Evolutionary conservation across 2,797 vertebrate species (phyloP), one percentile per base, ranked within the genome.

Genomic region (Scolopax rusticola): DNA sequence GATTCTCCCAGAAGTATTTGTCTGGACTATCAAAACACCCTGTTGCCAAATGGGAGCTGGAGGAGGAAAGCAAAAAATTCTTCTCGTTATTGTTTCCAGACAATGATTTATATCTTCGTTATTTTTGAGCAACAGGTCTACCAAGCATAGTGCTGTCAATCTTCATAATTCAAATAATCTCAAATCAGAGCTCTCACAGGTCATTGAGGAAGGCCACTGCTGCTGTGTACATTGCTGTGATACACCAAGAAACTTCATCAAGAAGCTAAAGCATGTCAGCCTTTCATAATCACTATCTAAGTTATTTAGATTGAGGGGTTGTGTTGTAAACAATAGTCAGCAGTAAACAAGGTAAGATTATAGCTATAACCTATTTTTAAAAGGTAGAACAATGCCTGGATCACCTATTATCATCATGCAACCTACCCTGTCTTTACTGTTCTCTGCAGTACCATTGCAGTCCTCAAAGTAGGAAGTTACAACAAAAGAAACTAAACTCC

Each of bases 1-100:
- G 68, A 40, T 71, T 92, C 54, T 91, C 84, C 61, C 84, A 50
- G 76, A 90, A 95, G 60, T 87, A 28, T 95, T 91, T 80, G 41
- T 59, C 76, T 90, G 80, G 73, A 47, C 54, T 65, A n/a, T 84
- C 57, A 80, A 87, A 90, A 77, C 69, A 74, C 15, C 16, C 21
- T 2, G 1, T 65, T 89, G 56, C 50, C 40, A 69, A 87, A 63
- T 60, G 21, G 41, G 85, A 96, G 33, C 74, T 79, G 78, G 48
- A 77, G 28, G 36, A 6, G 17, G 50, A 80, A 54, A 43, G 8
- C 12, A 45, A 78, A 78, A 68, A 67, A 15, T 23, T 23, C 38
- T 69, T 61, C 8, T 92, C 15, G 10, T 84, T 80, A 27, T 73
- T 93, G 60, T 69, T 95, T 91, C 56, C 73, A 84, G 60, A 43